These are phyloP conservation scores for Sturnira hondurensis DNA, from an alignment of 2,113 vertebrate genomes.

Conservation along the genomic window DNA sequence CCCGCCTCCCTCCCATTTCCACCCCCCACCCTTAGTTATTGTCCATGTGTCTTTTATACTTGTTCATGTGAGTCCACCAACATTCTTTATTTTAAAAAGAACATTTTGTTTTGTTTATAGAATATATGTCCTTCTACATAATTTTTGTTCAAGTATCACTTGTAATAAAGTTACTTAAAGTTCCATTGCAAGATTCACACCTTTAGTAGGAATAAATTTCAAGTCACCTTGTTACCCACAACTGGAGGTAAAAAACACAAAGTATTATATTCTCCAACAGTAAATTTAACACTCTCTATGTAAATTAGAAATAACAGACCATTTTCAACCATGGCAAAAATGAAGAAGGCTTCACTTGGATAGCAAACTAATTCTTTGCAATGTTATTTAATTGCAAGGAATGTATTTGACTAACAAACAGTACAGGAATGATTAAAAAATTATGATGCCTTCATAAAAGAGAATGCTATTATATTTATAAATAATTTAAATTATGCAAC, in stretches of 20 bases:
- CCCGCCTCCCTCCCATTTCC: no score
- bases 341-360: neutral
- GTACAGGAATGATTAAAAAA: neutral
- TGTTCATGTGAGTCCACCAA: no score
- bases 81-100: neutral
- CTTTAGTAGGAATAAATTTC: constrained; percentile 38
- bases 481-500: constrained; percentile 36
- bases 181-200: constrained; percentile 32
- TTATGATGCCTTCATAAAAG: constrained; percentile 1
- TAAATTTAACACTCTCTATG: neutral
- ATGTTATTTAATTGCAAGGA: neutral
- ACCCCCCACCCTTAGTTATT: no score
- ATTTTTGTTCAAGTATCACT: constrained; percentile 9
- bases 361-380: neutral
- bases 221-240: constrained; percentile 32
- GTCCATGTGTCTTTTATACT: no score
- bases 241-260: neutral
- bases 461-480: constrained; percentile 11
- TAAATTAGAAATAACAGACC: neutral
- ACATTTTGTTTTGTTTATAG: constrained; percentile 29
- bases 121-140: neutral
- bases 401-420: constrained; percentile 24
- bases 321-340: neutral
- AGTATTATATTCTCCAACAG: neutral
- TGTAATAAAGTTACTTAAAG: constrained; percentile 16